A percentile compares a stretch with the other conserved stretches of the same genome.
These are phyloP conservation scores for Trinorchestia longiramus DNA, from an alignment of 1,140 invertebrate species.

Conservation along the genomic window DNA sequence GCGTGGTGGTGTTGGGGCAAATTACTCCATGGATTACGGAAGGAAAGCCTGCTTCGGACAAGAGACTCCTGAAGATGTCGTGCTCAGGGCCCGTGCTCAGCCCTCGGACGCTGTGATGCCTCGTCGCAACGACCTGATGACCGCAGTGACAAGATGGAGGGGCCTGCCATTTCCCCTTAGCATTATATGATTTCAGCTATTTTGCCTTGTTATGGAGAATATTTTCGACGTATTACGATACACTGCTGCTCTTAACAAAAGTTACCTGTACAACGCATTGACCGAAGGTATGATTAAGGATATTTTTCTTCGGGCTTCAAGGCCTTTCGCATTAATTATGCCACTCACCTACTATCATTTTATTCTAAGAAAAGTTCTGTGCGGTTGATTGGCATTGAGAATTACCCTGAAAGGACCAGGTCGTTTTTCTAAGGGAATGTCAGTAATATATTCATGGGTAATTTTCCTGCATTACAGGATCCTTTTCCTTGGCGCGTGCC, in stretches of 20 bases:
- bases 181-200: background rate
- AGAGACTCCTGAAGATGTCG: background rate
- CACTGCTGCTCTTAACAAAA: background rate
- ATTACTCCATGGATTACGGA: background rate
- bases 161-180: background rate
- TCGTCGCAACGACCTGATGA: background rate
- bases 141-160: background rate
- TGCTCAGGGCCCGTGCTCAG: background rate
- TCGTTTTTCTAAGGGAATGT: background rate
- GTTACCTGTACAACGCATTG: background rate
- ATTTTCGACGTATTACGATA: background rate
- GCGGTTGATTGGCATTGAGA: background rate
- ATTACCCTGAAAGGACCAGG: background rate
- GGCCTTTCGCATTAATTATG: background rate
- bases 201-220: background rate
- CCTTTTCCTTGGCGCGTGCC: background rate
- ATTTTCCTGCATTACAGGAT: background rate
- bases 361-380: background rate
- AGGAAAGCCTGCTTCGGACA: background rate
- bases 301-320: background rate
- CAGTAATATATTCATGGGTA: background rate
- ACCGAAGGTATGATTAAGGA: background rate
- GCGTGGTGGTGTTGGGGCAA: background rate
- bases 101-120: background rate
- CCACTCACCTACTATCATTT: background rate